Base-by-base conservation (phyloP, 1,140 invertebrate species). In the Achatina immaculata region DNA sequence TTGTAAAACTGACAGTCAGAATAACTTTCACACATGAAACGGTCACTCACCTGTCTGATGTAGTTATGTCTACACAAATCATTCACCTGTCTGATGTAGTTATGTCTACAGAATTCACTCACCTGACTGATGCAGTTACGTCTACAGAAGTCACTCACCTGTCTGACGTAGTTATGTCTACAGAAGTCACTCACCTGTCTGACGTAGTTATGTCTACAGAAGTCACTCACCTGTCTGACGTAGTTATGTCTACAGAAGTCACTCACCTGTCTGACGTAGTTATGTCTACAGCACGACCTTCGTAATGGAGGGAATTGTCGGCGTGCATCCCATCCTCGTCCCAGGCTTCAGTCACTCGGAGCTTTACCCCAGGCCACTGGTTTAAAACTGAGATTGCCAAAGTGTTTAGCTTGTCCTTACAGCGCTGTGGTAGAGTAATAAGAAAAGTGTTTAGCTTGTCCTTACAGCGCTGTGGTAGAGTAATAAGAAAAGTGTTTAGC, bases 351-450 rank as follows among this genome's bases (percentile, higher is more conserved):
- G 95, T 97, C 45, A 99, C 97, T 40, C 96, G 92, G 79, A 99
- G 92, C 82, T 94, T 94, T n/a, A 98, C 95, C 24, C 96, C 96
- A 0, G 97, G 97, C 97, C 97, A 99, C 89, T 97, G 96, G 92
- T 98, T 98, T 96, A 98, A 98, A 89, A 99, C 97, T 81, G 95
- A 96, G 88, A 98, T 97, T 36, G 97, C 97, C 88, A 99, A 91
- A 11, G 95, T 96, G 90, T 98, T 97, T 80, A 99, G 91, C 90
- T 97, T 98, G 91, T 99, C 97, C 91, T 97, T 97, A 91, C 96
- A 97, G 87, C 96, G 94, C 97, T 99, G 94, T 31, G 94, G 93
- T 65, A 48, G 69, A 75, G 71, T n/a, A n/a, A n/a, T n/a, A n/a
- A n/a, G 80, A 55, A 38, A 19, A 45, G 34, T 34, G 14, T 34